Evolutionary conservation across 1,140 invertebrate species (phyloP).

Genomic region (Bombus picipes): DNA sequence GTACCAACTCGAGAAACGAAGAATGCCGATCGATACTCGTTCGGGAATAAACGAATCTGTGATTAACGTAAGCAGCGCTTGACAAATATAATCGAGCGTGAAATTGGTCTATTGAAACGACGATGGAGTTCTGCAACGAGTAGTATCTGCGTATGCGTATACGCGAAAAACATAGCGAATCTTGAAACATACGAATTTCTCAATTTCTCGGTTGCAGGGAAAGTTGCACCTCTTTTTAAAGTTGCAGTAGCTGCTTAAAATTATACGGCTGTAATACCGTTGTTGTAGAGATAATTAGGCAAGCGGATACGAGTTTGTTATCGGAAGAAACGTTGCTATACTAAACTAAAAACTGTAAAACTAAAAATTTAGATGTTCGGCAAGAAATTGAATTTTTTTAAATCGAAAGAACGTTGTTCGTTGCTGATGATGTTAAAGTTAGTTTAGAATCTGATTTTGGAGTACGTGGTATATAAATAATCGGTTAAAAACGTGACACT

Average conservation of each 20-base stretch:
- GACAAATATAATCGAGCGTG: background rate
- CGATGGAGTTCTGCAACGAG: background rate
- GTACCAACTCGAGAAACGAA: background rate
- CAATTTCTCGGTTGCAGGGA: background rate
- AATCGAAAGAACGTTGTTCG: too few species aligned
- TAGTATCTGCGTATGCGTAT: background rate
- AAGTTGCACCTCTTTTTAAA: too few species aligned
- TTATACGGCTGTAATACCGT: background rate
- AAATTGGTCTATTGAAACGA: background rate
- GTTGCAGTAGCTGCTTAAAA: too few species aligned
- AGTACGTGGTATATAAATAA: too few species aligned
- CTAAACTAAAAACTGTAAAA: too few species aligned
- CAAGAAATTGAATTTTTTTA: too few species aligned
- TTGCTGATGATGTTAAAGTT: too few species aligned
- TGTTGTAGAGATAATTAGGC: background rate
- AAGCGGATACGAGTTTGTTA: background rate
- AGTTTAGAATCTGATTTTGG: background rate
- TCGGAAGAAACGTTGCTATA: background rate
- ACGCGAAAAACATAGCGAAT: background rate
- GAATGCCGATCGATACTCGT: background rate
- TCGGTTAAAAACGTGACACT: too few species aligned
- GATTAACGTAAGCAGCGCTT: background rate
- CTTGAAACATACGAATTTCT: rapidly evolving
- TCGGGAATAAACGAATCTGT: background rate
- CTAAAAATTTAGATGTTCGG: too few species aligned